Percentiles rank a stretch among this genome's conserved stretches.
These are phyloP conservation scores for Pseudococcus longispinus DNA, from an alignment of 2,888 invertebrate species.

Conservation along the genomic window DNA sequence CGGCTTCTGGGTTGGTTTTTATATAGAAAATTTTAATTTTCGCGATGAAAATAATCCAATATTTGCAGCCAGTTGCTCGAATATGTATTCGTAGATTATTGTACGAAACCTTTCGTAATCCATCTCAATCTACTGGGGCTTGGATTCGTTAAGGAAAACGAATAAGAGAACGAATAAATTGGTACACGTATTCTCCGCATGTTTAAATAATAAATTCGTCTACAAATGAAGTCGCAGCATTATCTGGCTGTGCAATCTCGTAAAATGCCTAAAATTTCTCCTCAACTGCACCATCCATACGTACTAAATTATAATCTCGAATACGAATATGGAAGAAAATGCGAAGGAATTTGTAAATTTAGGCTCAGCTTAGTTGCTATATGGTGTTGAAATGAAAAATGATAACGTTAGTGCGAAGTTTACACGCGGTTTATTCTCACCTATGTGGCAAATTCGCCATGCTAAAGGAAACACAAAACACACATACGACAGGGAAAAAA, in stretches of 20 bases:
- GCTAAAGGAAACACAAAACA: neutral
- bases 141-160: neutral
- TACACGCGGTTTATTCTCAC: slow-evolving; percentile 1
- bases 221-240: neutral
- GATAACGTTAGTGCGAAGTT: neutral
- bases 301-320: neutral
- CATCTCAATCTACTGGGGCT: neutral
- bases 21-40: neutral
- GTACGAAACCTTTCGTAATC: neutral
- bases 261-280: neutral
- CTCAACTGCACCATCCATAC: too few relatives aligned
- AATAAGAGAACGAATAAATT: neutral
- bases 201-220: neutral
- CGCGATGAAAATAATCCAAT: neutral
- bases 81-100: neutral
- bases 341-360: neutral
- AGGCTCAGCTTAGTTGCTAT: neutral
- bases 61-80: neutral
- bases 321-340: neutral
- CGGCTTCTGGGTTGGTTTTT: neutral
- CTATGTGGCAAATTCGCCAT: neutral
- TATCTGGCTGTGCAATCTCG: neutral
- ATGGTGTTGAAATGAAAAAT: neutral
- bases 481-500: neutral
- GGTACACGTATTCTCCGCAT: neutral